Base-by-base conservation (phyloP, 2,888 invertebrate genomes). In the Leucozona laternaria region DNA sequence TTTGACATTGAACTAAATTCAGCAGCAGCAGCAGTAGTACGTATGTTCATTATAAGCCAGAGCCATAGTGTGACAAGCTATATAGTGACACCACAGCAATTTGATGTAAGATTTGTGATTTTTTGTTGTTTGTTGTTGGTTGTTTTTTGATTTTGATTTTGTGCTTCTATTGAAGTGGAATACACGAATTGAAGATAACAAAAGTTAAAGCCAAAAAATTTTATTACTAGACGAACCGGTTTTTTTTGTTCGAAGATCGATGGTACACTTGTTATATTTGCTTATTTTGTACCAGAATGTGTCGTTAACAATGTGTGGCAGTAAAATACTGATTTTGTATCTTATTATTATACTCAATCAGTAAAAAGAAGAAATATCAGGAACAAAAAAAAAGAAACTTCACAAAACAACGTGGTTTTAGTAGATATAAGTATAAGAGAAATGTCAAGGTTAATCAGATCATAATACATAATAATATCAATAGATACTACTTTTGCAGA, bases 1-100 rank as follows among this genome's bases (percentile, higher is more conserved):
- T 86, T 66, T 86, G 86, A 86, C 86, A 86, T 86, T 86, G 86
- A 86, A 86, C 86, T 79, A 86, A 82, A 86, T 86, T 78, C 80
- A 80, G n/a, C 80, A 68, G 72, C 66, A 78, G 48, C 28, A 73
- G 68, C 60, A 73, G 53, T 6, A 22, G 40, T 25, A 40, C n/a
- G n/a, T n/a, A n/a, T n/a, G 10, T 25, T n/a, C n/a, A 25, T 43
- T 45, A 64, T 28, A 43, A 40, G 17, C 45, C 17, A 64, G 11
- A 43, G 43, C 43, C 11, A 68, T 17, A 68, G 37, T 48, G 31
- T 48, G 66, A 43, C 62, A 62, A 31, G 31, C 60, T 40, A 40
- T 37, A 68, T 20, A 53, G 37, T 68, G 50, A 62, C 48, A 72
- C 73, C 28, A 28, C 48, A 72, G 72, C 68, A 48, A 48, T 75